Percentiles rank a stretch among this genome's conserved stretches.
Conservation (phyloP, 2,113 vertebrate species). For the Brienomyrus longianalis region DNA sequence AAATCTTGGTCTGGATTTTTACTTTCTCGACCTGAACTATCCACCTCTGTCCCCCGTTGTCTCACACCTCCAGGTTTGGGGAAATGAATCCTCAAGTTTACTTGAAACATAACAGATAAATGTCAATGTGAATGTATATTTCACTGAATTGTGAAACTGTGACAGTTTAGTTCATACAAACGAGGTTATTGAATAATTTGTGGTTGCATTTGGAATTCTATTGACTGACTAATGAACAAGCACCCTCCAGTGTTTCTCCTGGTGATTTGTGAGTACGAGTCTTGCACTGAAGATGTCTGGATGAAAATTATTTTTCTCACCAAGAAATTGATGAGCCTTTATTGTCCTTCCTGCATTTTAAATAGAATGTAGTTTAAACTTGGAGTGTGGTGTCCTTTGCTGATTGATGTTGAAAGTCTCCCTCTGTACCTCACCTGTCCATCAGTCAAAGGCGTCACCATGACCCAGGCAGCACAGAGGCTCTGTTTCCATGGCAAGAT, state of each 20-base stretch:
- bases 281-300: neutral
- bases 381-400: neutral
- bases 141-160: neutral
- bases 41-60: neutral
- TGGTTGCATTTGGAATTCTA: neutral
- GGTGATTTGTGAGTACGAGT: neutral
- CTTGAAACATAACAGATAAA: neutral
- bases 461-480: slow-evolving; percentile 32
- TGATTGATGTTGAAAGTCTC: neutral
- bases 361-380: neutral
- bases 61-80: neutral
- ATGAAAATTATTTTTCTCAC: neutral
- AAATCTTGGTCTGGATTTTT: neutral
- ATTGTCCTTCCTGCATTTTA: neutral
- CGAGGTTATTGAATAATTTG: neutral
- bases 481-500: slow-evolving; percentile 72
- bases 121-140: neutral
- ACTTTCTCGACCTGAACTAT: neutral
- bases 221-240: neutral
- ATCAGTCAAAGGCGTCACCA: slow-evolving; percentile 14
- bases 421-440: neutral
- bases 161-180: neutral
- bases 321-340: neutral
- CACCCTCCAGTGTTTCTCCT: neutral
- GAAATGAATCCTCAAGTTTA: neutral